These are phyloP conservation scores for Catocala fraxini DNA, from an alignment of 2,888 invertebrate species.

Conservation along the genomic window DNA sequence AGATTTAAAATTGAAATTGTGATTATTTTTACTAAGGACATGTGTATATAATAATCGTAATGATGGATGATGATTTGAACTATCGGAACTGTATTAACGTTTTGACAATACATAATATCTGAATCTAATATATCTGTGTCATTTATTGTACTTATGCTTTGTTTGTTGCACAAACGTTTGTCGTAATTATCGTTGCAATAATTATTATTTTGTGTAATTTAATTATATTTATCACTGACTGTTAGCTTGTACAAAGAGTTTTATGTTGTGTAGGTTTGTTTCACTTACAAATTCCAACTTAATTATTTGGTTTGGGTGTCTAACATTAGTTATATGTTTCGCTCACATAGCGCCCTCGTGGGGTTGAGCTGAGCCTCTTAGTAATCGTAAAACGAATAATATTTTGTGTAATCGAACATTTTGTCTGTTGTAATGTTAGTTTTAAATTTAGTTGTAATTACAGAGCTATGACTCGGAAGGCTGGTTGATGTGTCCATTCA, in stretches of 20 bases:
- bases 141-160: constrained; percentile 56
- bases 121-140: constrained; percentile 49
- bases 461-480: constrained; percentile 74
- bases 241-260: constrained; percentile 42
- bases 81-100: constrained; percentile 41
- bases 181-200: constrained; percentile 35
- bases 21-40: constrained; percentile 44
- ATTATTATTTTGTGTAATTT: constrained; percentile 31
- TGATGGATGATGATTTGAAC: constrained; percentile 38
- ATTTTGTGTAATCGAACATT: constrained; percentile 50
- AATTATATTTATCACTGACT: constrained; percentile 39
- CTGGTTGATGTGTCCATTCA: constrained; percentile 85
- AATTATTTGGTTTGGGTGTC: constrained; percentile 30
- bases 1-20: constrained; percentile 39
- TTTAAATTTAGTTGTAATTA: constrained; percentile 68
- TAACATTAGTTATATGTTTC: constrained; percentile 23
- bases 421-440: constrained; percentile 69
- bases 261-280: constrained; percentile 26
- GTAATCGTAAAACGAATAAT: constrained; percentile 41
- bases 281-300: constrained; percentile 26
- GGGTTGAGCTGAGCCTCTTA: constrained; percentile 24
- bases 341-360: constrained; percentile 15
- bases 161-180: constrained; percentile 52
- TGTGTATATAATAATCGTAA: constrained; percentile 48
- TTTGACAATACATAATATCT: constrained; percentile 49